Percentiles rank a stretch among this genome's conserved stretches.
These are phyloP conservation scores for Tetragnatha montana DNA, from an alignment of 2,888 invertebrate species.

Conservation along the genomic window DNA sequence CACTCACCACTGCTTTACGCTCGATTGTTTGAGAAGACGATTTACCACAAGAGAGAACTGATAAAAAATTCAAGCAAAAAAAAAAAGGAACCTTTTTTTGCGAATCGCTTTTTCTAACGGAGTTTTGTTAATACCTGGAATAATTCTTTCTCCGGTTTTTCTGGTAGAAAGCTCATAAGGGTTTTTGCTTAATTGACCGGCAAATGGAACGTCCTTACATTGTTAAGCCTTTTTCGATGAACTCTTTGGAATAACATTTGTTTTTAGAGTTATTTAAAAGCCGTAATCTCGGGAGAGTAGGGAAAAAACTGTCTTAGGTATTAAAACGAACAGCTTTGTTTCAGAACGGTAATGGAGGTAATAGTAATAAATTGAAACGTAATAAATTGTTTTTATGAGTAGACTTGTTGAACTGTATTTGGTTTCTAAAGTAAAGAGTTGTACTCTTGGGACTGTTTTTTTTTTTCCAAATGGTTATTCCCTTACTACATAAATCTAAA, in stretches of 20 bases:
- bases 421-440: too few species aligned
- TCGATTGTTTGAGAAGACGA: conserved; percentile 52
- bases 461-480: too few species aligned
- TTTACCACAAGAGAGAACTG: conserved; percentile 44
- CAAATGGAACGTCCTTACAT: conserved; percentile 4
- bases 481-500: too few species aligned
- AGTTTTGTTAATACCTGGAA: conserved; percentile 1
- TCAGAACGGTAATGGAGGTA: too few species aligned
- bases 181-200: conserved; percentile 16
- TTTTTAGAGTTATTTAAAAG: background rate
- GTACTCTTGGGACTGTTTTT: too few species aligned
- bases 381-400: too few species aligned
- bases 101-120: background rate
- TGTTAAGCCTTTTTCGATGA: conserved; percentile 3
- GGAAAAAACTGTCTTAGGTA: background rate
- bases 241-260: background rate
- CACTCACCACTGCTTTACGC: conserved; percentile 40
- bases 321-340: background rate
- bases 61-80: conserved; percentile 11
- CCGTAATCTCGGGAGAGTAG: background rate
- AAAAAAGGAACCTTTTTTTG: conserved; percentile 20
- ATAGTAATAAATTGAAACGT: too few species aligned
- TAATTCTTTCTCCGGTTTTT: background rate
- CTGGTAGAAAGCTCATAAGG: background rate
- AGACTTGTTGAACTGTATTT: too few species aligned